Conservation (phyloP, 2,797 vertebrate species). For the Psittacula derbiana region DNA sequence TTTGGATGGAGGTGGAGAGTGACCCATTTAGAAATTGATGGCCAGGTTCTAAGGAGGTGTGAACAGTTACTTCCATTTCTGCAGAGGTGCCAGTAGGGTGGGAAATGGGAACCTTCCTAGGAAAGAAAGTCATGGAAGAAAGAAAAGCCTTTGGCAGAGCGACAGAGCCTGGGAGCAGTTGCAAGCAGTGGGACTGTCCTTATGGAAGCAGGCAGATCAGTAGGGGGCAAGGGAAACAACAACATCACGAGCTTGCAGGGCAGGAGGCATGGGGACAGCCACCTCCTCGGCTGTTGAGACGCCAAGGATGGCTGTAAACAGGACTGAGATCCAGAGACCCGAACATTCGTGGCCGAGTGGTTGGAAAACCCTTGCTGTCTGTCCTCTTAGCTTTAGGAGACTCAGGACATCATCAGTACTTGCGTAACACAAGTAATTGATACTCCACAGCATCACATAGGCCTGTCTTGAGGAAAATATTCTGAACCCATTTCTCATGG, state of each 20-base stretch:
- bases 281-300: neutral
- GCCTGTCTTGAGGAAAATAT: neutral
- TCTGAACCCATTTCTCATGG: neutral
- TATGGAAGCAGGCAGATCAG: neutral
- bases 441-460: neutral
- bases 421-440: neutral
- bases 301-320: neutral
- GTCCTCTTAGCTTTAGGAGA: neutral
- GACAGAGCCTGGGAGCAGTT: neutral
- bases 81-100: neutral
- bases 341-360: neutral
- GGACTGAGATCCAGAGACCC: neutral
- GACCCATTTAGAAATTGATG: neutral
- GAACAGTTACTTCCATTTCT: neutral
- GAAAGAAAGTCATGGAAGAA: neutral
- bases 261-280: neutral
- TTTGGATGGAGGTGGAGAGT: neutral
- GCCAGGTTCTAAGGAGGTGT: neutral
- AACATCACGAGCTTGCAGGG: neutral
- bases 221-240: fast-evolving
- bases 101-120: neutral
- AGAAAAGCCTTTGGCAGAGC: neutral
- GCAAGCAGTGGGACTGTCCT: neutral
- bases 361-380: neutral
- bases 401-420: neutral